Base-by-base conservation (phyloP, 2,797 vertebrate species). In the Morus bassanus region DNA sequence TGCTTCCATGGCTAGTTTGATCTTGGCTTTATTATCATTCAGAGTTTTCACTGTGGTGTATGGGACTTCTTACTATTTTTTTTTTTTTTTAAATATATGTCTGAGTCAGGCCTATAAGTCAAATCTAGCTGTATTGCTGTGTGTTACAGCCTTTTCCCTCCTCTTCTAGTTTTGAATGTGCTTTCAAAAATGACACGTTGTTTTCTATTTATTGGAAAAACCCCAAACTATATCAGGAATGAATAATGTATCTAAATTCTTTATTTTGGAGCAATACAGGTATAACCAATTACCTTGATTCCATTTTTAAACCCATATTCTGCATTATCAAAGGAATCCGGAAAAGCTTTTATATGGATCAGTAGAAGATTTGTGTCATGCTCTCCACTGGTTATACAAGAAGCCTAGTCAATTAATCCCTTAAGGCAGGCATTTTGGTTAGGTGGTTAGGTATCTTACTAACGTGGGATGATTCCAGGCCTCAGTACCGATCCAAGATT, bases 81-180 rank as follows among this genome's bases (percentile, higher is more conserved):
- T 13, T 25, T 31, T 30, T n/a, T 72, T 43, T 30, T 17, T 4
- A 5, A 51, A 13, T 41, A 21, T 4, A 4, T 17, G 3, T 65
- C 15, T 81, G 13, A 45, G 16, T 37, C 59, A 73, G 13, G 11
- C 24, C 30, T 77, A 21, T 41, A 80, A 60, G 43, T 79, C 24
- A 84, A 77, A 74, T 60, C 7, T 68, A 41, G 7, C 30, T 67
- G 19, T 45, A 30, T 80, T 2, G 4, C 6, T 72, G 53, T 48
- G 8, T 83, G 16, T 37, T 81, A 35, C 3, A 57, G 33, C 21
- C 22, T 91, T 56, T 7, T 4, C 0, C 3, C 1, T 2, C 1
- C 23, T 41, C 27, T 87, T 56, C 25, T 63, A 31, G 11, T 48
- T 92, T 85, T 87, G 33, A 82, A 46, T 95, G 60, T 89, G 7